Base-by-base conservation (phyloP, 2,888 invertebrate species). In the Girardia tigrina region DNA sequence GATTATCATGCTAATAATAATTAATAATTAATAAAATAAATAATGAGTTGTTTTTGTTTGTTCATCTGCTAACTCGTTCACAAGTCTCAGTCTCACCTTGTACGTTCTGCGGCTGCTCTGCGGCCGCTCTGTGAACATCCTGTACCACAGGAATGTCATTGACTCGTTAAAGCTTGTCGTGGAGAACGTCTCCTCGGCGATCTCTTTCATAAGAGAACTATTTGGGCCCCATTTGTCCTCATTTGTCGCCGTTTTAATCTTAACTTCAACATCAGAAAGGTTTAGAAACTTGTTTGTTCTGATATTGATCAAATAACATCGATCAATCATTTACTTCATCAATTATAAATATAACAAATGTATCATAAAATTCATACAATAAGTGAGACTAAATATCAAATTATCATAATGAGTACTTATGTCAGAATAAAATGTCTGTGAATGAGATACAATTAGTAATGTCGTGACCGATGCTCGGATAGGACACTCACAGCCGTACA, bases 271-370 rank as follows among this genome's bases (percentile, higher is more conserved):
- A 20, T 56, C 56, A 2, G 56, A 56, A 8, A 56, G n/a, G 23
- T 56, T 56, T 6, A 56, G 56, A 56, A 56, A 56, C 23, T 56
- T 56, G n/a, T 56, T 56, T n/a, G 56, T 56, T 16, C 56, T 56
- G 16, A 36, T n/a, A n/a, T n/a, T n/a, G n/a, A n/a, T n/a, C n/a
- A 36, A 36, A 36, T 36, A 36, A 36, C 8, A 12, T 36, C 8
- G 16, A 12, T 36, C 36, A 16, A 16, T 36, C 36, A 36, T 36
- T n/a, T n/a, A n/a, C n/a, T n/a, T n/a, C n/a, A n/a, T n/a, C n/a
- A n/a, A n/a, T n/a, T n/a, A n/a, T n/a, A n/a, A n/a, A n/a, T n/a
- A n/a, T n/a, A n/a, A n/a, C n/a, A n/a, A n/a, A n/a, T n/a, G n/a
- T n/a, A n/a, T n/a, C n/a, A n/a, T n/a, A n/a, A n/a, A n/a, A n/a